These are phyloP conservation scores for Psilopsiagon aymara DNA, from an alignment of 2,113 vertebrate genomes.

Conservation along the genomic window DNA sequence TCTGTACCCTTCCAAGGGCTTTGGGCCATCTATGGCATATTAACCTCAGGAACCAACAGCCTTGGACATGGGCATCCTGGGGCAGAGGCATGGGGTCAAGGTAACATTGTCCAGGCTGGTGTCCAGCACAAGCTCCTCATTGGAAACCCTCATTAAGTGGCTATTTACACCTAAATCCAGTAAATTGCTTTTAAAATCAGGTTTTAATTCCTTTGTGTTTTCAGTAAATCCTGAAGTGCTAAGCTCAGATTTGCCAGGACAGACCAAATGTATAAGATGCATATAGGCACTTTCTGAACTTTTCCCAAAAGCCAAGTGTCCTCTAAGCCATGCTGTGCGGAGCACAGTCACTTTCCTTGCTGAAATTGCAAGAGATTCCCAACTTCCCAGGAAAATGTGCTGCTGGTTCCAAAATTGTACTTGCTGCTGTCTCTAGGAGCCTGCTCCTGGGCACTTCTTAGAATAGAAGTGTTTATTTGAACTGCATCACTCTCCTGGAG, in stretches of 20 bases:
- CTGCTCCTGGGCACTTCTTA: neutral
- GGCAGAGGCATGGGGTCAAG: neutral
- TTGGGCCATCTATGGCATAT: neutral
- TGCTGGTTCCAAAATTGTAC: neutral
- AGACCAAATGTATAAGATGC: neutral
- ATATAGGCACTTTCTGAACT: neutral
- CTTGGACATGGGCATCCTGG: neutral
- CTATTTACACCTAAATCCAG: neutral
- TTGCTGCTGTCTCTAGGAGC: neutral
- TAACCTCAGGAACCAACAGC: neutral
- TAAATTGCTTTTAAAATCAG: neutral
- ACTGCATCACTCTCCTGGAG: neutral
- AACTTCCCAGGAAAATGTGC: neutral
- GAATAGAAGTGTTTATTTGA: accelerated
- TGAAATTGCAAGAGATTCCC: neutral
- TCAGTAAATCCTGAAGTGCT: neutral
- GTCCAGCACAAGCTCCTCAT: neutral
- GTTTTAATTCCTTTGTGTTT: neutral
- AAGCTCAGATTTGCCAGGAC: neutral
- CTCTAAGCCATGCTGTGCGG: neutral
- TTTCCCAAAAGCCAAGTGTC: neutral
- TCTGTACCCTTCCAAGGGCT: neutral
- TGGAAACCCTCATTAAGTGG: neutral
- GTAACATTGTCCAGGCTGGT: neutral
- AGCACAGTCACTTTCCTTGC: neutral